Percentiles rank a stretch among this genome's conserved stretches.
phyloP scores from a whole-genome alignment of 2,888 invertebrate genomes.

The Glyphotaelius pellucidus region DNA sequence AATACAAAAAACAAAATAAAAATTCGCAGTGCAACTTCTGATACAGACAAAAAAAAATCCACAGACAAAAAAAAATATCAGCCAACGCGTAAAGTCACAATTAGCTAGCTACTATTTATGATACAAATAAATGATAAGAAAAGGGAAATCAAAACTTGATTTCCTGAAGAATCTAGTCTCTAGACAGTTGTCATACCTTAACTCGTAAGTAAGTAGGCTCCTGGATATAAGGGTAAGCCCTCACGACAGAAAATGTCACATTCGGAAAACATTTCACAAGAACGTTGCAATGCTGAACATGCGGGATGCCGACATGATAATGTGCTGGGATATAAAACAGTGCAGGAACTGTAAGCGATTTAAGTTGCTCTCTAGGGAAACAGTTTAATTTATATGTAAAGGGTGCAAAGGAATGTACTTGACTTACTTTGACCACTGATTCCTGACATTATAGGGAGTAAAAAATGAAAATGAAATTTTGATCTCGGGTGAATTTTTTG shows the following conservation, averaged over 20 bases:
- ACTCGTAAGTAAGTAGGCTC: no score
- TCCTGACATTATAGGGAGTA: no score
- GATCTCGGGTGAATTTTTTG: no score
- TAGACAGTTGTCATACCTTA: neutral
- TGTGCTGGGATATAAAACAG: neutral
- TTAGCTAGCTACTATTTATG: neutral
- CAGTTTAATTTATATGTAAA: no score
- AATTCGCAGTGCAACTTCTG: no score
- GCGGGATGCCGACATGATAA: neutral
- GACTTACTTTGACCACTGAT: no score
- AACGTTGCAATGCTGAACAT: neutral
- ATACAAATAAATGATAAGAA: neutral
- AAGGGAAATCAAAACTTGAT: neutral
- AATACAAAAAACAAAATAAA: neutral
- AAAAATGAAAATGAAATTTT: no score
- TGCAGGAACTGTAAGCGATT: neutral
- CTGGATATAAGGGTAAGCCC: neutral
- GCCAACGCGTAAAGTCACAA: neutral
- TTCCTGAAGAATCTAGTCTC: neutral
- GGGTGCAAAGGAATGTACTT: no score
- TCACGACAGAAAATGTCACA: neutral
- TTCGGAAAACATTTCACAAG: neutral
- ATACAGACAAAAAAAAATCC: no score
- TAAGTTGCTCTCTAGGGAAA: neutral
- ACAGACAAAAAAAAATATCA: neutral